Conservation (phyloP, 64 coral and sea anemone species). For the Pocillopora verrucosa region DNA sequence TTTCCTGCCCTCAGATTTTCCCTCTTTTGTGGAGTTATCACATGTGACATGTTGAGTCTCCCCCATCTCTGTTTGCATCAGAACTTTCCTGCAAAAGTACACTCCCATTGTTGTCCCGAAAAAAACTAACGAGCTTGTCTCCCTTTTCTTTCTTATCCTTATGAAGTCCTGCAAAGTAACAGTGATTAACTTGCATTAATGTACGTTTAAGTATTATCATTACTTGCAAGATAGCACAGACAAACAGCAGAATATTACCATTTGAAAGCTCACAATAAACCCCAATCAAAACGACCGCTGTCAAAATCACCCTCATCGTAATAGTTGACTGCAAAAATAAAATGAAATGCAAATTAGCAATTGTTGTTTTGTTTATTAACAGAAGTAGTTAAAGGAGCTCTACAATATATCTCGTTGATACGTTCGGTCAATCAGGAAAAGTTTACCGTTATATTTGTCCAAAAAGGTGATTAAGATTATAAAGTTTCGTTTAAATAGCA, state of each 20-base stretch:
- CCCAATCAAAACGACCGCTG: neutral
- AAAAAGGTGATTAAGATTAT: too few relatives aligned
- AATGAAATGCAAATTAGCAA: neutral
- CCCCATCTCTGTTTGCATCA: neutral
- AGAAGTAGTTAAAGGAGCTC: neutral
- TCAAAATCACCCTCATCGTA: neutral
- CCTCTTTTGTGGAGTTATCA: neutral
- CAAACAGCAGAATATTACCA: neutral
- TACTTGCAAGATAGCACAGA: neutral
- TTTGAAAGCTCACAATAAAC: neutral
- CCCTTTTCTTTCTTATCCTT: neutral
- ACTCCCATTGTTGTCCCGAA: conserved; percentile 14
- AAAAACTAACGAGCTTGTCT: conserved; percentile 5
- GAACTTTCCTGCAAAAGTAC: neutral
- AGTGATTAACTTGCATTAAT: neutral
- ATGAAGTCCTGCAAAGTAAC: neutral
- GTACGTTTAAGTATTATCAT: neutral
- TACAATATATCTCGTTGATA: too few relatives aligned
- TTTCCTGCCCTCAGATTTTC: neutral
- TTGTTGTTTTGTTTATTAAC: neutral
- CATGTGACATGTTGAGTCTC: neutral
- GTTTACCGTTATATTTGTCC: too few relatives aligned
- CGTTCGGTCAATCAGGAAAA: too few relatives aligned
- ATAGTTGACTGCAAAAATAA: conserved; percentile 6
- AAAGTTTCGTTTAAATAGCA: too few relatives aligned